Conservation (phyloP, 2,888 invertebrate genomes). For the Eulithis testata region DNA sequence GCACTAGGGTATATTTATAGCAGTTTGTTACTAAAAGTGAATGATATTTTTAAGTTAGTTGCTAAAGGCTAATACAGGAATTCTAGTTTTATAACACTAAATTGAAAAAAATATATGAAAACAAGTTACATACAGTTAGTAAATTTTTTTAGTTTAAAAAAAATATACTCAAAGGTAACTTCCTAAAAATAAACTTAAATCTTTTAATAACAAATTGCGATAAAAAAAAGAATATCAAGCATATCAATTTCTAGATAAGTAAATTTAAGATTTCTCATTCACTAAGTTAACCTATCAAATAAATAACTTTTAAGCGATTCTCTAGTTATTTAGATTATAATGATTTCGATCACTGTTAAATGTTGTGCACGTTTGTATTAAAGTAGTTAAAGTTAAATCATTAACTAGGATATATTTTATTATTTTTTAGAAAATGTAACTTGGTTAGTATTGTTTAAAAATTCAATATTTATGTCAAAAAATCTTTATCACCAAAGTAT, state of each 20-base stretch:
- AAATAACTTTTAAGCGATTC: conserved; percentile 55
- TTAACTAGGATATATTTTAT: conserved; percentile 59
- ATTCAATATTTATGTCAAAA: conserved; percentile 24
- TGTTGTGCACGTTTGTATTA: conserved; percentile 81
- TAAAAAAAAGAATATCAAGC: conserved; percentile 78
- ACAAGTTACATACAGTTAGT: too few species aligned
- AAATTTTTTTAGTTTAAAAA: too few species aligned
- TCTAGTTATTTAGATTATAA: conserved; percentile 75
- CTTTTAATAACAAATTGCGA: conserved; percentile 55
- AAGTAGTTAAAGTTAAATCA: conserved; percentile 73
- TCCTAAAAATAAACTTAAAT: neutral
- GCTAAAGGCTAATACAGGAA: neutral
- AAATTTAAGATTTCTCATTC: conserved; percentile 60
- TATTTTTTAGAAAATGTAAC: conserved; percentile 38
- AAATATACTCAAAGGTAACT: neutral
- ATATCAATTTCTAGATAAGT: conserved; percentile 70
- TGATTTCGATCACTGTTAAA: conserved; percentile 84
- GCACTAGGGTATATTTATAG: conserved; percentile 50
- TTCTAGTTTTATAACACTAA: too few species aligned
- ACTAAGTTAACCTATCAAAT: conserved; percentile 54
- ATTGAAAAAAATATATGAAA: neutral
- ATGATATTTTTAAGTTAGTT: neutral
- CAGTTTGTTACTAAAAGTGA: conserved; percentile 33
- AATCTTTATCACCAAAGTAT: conserved; percentile 29
- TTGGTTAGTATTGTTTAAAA: conserved; percentile 36